Percentiles rank a stretch among this genome's conserved stretches.
Evolutionary conservation across 1,140 invertebrate species (phyloP).

Genomic region (Pseudomyrmex sp.): DNA sequence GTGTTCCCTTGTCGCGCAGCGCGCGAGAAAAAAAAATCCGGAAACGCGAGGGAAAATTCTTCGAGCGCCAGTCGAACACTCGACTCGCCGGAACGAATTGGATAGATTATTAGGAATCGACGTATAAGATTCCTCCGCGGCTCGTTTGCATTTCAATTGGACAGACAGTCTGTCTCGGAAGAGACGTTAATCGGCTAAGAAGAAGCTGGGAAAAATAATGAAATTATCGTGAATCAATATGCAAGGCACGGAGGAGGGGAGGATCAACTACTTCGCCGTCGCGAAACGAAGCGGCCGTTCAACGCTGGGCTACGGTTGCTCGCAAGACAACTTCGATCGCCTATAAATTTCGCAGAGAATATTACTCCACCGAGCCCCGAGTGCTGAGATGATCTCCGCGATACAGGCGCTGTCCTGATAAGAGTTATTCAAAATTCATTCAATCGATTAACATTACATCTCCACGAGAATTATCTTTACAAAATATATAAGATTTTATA

Average conservation of each 20-base stretch:
- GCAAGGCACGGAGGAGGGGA: constrained; percentile 21
- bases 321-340: constrained; percentile 58
- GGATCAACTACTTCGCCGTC: constrained; percentile 60
- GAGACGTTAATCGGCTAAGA: constrained; percentile 72
- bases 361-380: constrained; percentile 41
- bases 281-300: constrained; percentile 56
- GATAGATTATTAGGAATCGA: constrained; percentile 46
- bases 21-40: not conserved
- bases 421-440: constrained; percentile 36
- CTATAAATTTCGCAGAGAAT: constrained; percentile 44
- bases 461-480: not conserved
- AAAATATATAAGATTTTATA: not conserved
- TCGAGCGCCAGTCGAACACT: constrained; percentile 20
- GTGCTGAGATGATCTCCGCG: not conserved
- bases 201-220: constrained; percentile 71
- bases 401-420: not conserved
- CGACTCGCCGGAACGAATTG: constrained; percentile 39
- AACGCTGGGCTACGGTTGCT: constrained; percentile 65
- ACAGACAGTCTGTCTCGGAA: constrained; percentile 61
- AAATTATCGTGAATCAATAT: constrained; percentile 76
- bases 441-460: not conserved
- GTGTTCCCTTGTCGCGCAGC: not conserved
- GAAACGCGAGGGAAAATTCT: constrained; percentile 21
- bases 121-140: constrained; percentile 36
- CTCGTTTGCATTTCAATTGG: constrained; percentile 71